Evolutionary conservation across 2,888 invertebrate genomes (phyloP).

Genomic region (Lottia scabra): DNA sequence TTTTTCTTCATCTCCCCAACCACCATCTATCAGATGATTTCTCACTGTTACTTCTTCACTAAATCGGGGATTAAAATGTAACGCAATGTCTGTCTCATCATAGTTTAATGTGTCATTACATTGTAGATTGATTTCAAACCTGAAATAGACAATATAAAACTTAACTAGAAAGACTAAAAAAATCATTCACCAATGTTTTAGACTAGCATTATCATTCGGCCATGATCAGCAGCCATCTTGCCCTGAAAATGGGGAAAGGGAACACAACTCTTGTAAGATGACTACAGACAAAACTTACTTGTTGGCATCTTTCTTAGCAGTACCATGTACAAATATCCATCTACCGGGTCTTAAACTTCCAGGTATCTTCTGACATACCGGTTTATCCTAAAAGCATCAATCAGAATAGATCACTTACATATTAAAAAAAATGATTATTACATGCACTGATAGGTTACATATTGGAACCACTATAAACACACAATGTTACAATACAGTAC

Average conservation of each 20-base stretch:
- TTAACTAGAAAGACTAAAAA: neutral
- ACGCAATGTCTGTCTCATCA: slow-evolving; percentile 42
- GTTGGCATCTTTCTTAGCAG: slow-evolving; percentile 42
- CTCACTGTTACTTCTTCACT: slow-evolving; percentile 28
- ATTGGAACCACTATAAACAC: too few relatives aligned
- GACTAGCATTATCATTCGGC: too few relatives aligned
- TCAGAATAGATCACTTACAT: too few relatives aligned
- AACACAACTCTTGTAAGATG: neutral
- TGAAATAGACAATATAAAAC: slow-evolving; percentile 16
- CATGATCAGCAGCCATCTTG: too few relatives aligned
- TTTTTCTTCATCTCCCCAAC: slow-evolving; percentile 49
- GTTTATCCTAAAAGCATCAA: slow-evolving; percentile 25
- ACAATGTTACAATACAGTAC: too few relatives aligned
- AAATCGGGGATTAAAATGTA: slow-evolving; percentile 50
- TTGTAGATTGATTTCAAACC: slow-evolving; percentile 47
- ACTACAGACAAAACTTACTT: slow-evolving; percentile 25
- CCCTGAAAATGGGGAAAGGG: too few relatives aligned
- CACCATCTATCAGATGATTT: slow-evolving; percentile 34
- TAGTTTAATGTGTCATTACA: slow-evolving; percentile 27
- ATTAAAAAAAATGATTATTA: too few relatives aligned
- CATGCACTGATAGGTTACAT: too few relatives aligned
- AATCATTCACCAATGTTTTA: too few relatives aligned
- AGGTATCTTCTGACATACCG: slow-evolving; percentile 39
- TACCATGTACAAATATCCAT: slow-evolving; percentile 43
- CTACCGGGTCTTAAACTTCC: slow-evolving; percentile 37